Evolutionary conservation across 2,113 vertebrate species (phyloP), one percentile per base, ranked within the genome.

Genomic region (Limnothrissa miodon): DNA sequence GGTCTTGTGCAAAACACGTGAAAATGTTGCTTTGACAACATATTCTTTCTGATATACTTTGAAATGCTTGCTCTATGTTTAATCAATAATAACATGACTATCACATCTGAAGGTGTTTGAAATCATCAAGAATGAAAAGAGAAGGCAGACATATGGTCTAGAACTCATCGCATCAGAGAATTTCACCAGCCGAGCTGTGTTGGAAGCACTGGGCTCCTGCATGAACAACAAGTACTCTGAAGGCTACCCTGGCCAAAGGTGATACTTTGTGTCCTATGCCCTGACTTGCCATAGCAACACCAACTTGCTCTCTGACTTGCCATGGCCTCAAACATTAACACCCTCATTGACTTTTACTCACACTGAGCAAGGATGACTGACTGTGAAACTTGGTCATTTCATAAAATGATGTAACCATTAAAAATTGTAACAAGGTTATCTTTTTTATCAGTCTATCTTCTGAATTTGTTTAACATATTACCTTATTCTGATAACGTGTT

Each of bases 151-250:
- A 2, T 89, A 95, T 0, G 97, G 97, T 8, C 88, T 99, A 88
- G 98, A 99, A 89, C 93, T 99, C 66, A 99, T 99, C 0, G 98
- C 98, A 0, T 99, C 98, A 0, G 98, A 99, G 93, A 99, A 99
- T 90, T 99, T 99, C 23, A 93, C 98, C 0, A 99, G 98, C 92
- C 94, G 97, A 82, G 98, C 98, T 0, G 98, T 99, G 36, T 91
- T 99, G 78, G 98, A 99, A 87, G 98, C 98, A n/a, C 91, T 99
- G 23, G 97, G 98, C 0, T 99, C 98, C 80, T 99, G 98, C 87
- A 88, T 99, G 95, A 98, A 98, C 91, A 99, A 99, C 92, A 99
- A 99, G 88, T 99, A 99, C 90, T 99, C 98, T 0, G 98, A 99
- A 86, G 98, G 98, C 0, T 99, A 99, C 90, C 97, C 98, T 0